Conservation (phyloP, 2,888 invertebrate genomes). For the Drosophila macrospina region DNA sequence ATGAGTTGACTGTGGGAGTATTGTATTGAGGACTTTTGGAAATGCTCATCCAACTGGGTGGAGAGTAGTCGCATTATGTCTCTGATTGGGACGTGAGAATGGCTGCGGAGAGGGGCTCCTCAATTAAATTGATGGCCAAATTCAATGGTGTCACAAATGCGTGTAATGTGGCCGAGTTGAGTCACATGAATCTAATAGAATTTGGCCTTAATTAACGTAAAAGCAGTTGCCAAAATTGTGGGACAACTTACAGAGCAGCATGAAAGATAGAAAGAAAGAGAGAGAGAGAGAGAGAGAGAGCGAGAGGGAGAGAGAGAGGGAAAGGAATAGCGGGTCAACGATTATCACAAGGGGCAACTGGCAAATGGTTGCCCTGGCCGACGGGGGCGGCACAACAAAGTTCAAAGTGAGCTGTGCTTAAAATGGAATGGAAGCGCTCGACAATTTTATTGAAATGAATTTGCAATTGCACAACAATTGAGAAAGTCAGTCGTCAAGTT, state of each 20-base stretch:
- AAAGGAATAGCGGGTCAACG: not conserved
- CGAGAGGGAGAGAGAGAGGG: too few species aligned
- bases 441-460: slow-evolving; percentile 38
- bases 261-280: not conserved
- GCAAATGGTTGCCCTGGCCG: slow-evolving; percentile 19
- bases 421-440: slow-evolving; percentile 25
- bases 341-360: slow-evolving; percentile 7
- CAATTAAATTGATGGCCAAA: slow-evolving; percentile 52
- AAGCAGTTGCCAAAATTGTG: slow-evolving; percentile 32
- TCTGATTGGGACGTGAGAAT: not conserved
- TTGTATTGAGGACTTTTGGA: slow-evolving; percentile 12
- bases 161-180: slow-evolving; percentile 6
- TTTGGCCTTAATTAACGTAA: slow-evolving; percentile 53
- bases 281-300: too few species aligned
- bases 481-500: slow-evolving; percentile 22
- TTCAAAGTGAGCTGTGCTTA: slow-evolving; percentile 35
- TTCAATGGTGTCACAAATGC: slow-evolving; percentile 36
- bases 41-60: slow-evolving; percentile 6
- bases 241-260: too few species aligned
- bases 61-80: too few species aligned
- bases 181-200: slow-evolving; percentile 1
- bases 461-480: slow-evolving; percentile 41
- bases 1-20: not conserved
- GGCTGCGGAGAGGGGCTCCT: not conserved
- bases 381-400: slow-evolving; percentile 21